Evolutionary conservation across 1,140 invertebrate species (phyloP).

Genomic region (Aethina tumida): DNA sequence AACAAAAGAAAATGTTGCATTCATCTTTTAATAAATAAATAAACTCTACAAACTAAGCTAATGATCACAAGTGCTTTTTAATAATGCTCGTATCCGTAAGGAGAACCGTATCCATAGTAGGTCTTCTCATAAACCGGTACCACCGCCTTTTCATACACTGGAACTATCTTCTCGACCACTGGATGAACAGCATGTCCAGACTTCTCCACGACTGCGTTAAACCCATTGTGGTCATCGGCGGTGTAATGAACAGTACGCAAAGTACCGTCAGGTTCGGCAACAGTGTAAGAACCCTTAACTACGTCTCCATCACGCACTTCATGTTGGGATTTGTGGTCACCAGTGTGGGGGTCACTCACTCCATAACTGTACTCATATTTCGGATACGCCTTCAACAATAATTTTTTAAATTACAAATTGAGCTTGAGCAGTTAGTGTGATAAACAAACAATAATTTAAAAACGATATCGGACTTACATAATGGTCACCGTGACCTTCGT

Average conservation of each 20-base stretch:
- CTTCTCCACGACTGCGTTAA: slow-evolving; percentile 36
- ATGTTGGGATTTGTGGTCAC: slow-evolving; percentile 55
- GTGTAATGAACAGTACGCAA: slow-evolving; percentile 43
- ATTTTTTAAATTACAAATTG: neutral
- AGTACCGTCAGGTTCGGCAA: slow-evolving; percentile 44
- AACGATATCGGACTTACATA: neutral
- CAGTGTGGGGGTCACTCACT: slow-evolving; percentile 57
- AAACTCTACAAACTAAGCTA: neutral
- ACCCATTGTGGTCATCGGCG: slow-evolving; percentile 38
- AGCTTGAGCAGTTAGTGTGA: neutral
- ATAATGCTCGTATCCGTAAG: slow-evolving; percentile 2
- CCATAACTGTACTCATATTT: slow-evolving; percentile 60
- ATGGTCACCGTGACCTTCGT: neutral
- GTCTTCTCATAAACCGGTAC: neutral
- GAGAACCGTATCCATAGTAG: neutral
- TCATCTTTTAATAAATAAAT: neutral
- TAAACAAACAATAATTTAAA: neutral
- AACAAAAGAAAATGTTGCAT: neutral
- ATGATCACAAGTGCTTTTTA: too few relatives aligned
- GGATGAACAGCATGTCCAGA: slow-evolving; percentile 19
- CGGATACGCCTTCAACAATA: slow-evolving; percentile 36
- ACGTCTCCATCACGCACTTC: slow-evolving; percentile 51
- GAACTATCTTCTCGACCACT: too few relatives aligned
- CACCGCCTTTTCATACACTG: too few relatives aligned
- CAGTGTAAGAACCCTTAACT: slow-evolving; percentile 48